A percentile compares a stretch with the other conserved stretches of the same genome.
Evolutionary conservation across 2,113 vertebrate genomes (phyloP).

Genomic region (Campylorhamphus procurvoides): DNA sequence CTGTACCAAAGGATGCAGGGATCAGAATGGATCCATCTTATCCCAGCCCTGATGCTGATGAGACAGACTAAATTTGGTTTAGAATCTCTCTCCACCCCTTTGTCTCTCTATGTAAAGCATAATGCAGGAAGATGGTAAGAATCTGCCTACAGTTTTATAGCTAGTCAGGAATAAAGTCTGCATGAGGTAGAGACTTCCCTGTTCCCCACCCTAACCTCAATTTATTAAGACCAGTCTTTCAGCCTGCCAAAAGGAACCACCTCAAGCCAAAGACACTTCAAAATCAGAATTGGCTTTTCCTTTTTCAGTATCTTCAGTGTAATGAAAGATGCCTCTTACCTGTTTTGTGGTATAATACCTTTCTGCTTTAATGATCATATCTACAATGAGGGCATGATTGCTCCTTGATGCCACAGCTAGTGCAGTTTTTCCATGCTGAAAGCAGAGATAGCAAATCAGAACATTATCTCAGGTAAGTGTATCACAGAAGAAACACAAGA

Average conservation of each 20-base stretch:
- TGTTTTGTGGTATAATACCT: constrained; percentile 79
- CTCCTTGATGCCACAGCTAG: constrained; percentile 86
- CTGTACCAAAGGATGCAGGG: neutral
- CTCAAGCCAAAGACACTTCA: neutral
- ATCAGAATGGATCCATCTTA: neutral
- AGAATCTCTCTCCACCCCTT: neutral
- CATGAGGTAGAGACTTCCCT: neutral
- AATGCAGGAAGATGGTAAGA: neutral
- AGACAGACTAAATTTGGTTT: neutral
- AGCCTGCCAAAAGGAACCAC: neutral
- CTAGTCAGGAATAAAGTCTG: neutral
- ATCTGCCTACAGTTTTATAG: neutral
- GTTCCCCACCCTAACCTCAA: neutral
- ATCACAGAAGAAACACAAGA: neutral
- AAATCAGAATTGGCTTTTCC: neutral
- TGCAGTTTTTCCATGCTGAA: constrained; percentile 86
- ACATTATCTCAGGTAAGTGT: neutral
- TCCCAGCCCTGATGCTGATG: neutral
- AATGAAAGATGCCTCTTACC: constrained; percentile 70
- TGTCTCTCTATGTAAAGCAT: neutral
- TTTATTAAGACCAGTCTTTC: neutral
- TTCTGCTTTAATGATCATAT: constrained; percentile 96
- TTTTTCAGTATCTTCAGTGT: neutral
- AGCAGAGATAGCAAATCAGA: neutral
- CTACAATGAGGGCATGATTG: constrained; percentile 81